Evolutionary conservation across 2,888 invertebrate species (phyloP), one percentile per base, ranked within the genome.

Genomic region (Leuctra nigra): DNA sequence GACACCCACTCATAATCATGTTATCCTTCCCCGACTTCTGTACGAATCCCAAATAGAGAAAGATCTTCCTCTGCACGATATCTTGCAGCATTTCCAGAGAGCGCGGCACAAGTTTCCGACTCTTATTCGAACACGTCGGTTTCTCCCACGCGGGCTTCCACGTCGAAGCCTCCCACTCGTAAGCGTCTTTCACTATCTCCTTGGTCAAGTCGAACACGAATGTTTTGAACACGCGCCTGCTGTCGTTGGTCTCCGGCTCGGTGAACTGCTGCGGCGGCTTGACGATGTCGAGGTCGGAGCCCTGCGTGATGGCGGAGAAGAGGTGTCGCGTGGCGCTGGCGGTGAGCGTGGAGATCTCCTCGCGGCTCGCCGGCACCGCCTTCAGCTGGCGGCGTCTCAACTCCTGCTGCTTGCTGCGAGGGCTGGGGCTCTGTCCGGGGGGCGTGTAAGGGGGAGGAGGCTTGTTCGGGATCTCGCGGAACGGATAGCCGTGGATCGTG

Each of bases 381-480:
- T 66, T 66, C 48, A 70, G 66, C 53, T 68, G 67, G 16, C 68
- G 64, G 20, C 68, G 68, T 7, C 69, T 68, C 3, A 71, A 67
- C 38, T 68, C 66, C n/a, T 70, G 68, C 1, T 67, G 64, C 29
- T 20, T 53, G 48, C 29, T 46, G 14, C 48, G 25, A 14, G 48
- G 16, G 11, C 41, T 11, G 47, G 59, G 35, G 53, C 53, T 53
- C 52, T 56, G 64, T 14, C 69, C 69, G 1, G 84, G 84, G 6
- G 85, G 84, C 1, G 82, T 83, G 69, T 87, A 87, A 0, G 87
- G 86, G 0, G 87, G 86, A 1, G 87, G 86, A 9, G 86, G 84
- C 66, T 86, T 86, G 67, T 86, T 84, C 4, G 86, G 85, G 61
- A 86, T 84, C 70, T 84, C 83, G 47, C 85, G 71, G 63, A 73